A percentile compares a stretch with the other conserved stretches of the same genome.
Evolutionary conservation across 2,113 vertebrate genomes (phyloP).

Genomic region (Lophotis ruficrista): DNA sequence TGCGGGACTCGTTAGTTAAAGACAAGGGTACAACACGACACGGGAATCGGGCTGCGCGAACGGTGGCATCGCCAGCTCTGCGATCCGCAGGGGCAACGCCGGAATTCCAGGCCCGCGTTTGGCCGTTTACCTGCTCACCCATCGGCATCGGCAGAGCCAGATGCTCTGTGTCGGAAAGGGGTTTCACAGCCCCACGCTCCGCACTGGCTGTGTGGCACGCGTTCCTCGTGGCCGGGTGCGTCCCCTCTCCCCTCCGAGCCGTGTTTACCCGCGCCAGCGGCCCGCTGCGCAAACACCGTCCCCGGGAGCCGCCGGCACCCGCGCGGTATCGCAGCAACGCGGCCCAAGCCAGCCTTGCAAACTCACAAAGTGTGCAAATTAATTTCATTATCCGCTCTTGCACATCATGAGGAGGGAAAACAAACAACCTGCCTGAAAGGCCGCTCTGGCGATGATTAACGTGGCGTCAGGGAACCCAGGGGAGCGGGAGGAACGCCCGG

Average conservation of each 20-base stretch:
- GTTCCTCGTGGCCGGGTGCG: neutral
- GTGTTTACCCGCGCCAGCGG: slow-evolving; percentile 7
- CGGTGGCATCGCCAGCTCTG: accelerated
- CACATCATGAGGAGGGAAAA: slow-evolving; percentile 71
- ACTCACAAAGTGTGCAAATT: slow-evolving; percentile 80
- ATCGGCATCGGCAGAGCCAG: neutral
- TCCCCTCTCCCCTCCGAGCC: neutral
- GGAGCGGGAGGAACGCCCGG: neutral
- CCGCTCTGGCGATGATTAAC: slow-evolving; percentile 66
- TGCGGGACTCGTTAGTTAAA: neutral
- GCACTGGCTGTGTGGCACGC: neutral
- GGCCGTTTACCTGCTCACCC: neutral
- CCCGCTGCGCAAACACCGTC: slow-evolving; percentile 75
- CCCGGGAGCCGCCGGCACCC: slow-evolving; percentile 62
- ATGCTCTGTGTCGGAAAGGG: neutral
- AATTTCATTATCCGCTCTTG: slow-evolving; percentile 82
- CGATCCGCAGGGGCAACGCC: neutral
- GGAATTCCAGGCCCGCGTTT: neutral
- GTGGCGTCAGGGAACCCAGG: neutral
- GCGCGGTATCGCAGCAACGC: slow-evolving; percentile 84
- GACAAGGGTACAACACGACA: neutral
- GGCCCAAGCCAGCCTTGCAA: slow-evolving; percentile 70
- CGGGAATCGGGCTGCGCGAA: neutral
- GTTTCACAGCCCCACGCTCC: neutral
- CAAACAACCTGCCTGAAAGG: slow-evolving; percentile 70